Evolutionary conservation across 2,113 vertebrate species (phyloP).

Genomic region (Piprites chloris): DNA sequence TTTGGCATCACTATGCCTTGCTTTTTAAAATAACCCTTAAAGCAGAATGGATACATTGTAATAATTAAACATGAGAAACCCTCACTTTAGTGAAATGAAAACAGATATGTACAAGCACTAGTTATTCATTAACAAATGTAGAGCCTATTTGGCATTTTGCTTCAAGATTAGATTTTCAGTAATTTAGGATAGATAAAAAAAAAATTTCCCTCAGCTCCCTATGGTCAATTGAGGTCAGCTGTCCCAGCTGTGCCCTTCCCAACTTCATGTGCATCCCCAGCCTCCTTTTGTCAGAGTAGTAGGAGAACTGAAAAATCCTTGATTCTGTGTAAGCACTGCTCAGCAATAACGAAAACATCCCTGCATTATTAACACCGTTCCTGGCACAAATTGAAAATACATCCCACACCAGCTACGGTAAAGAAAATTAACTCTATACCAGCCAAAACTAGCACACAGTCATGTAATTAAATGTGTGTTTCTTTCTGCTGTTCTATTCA

Average conservation of each 20-base stretch:
- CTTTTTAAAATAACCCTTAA: background rate
- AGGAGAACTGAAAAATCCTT: background rate
- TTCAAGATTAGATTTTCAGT: background rate
- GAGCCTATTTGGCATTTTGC: background rate
- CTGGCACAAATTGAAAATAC: background rate
- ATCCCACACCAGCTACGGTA: background rate
- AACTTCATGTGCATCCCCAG: fast-evolving
- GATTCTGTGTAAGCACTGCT: background rate
- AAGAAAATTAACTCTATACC: background rate
- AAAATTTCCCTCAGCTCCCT: background rate
- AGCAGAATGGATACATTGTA: background rate
- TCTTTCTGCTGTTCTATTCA: background rate
- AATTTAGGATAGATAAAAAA: background rate
- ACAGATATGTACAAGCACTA: background rate
- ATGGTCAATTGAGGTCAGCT: background rate
- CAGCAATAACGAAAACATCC: background rate
- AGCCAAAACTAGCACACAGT: background rate
- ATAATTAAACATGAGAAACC: background rate
- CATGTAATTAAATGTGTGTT: background rate
- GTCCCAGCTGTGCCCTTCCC: background rate
- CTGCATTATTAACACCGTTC: background rate
- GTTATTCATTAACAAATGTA: background rate
- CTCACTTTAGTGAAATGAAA: background rate
- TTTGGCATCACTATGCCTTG: background rate
- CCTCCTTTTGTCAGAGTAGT: too few species aligned